Percentiles rank a stretch among this genome's conserved stretches.
These are phyloP conservation scores for Sinosuthora webbiana DNA, from an alignment of 2,113 vertebrate genomes.

Conservation along the genomic window DNA sequence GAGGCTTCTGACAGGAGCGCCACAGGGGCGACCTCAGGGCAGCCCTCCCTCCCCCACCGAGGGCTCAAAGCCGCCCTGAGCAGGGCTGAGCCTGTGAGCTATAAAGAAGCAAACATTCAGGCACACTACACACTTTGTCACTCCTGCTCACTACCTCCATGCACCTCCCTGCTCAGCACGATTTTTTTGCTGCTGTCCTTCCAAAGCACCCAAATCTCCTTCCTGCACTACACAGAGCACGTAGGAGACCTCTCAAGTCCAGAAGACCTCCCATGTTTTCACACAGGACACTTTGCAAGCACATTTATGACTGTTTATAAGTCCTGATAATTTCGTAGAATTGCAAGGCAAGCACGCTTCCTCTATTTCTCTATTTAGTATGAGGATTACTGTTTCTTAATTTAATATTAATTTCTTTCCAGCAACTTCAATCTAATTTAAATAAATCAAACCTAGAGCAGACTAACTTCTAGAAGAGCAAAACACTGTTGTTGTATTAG, in stretches of 20 bases:
- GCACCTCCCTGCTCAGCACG: accelerated
- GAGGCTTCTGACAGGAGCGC: not conserved
- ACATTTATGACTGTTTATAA: not conserved
- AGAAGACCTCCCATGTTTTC: not conserved
- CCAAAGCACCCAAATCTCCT: not conserved
- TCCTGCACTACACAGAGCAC: not conserved
- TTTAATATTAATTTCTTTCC: not conserved
- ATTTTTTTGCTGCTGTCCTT: not conserved
- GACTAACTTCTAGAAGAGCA: not conserved
- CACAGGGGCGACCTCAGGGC: accelerated
- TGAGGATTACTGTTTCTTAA: not conserved
- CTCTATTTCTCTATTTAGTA: not conserved
- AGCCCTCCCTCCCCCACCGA: not conserved
- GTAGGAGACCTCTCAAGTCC: accelerated
- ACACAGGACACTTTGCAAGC: not conserved
- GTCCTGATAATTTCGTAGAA: not conserved
- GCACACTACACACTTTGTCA: not conserved
- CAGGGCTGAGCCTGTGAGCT: not conserved
- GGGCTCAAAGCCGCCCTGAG: not conserved
- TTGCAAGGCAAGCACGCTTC: not conserved
- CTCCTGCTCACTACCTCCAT: not conserved
- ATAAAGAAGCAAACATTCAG: not conserved
- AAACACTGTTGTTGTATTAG: not conserved
- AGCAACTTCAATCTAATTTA: conserved; percentile 8
- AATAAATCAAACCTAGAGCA: not conserved